phyloP scores from a whole-genome alignment of 2,113 vertebrate species.

The Nesogale talazaci region DNA sequence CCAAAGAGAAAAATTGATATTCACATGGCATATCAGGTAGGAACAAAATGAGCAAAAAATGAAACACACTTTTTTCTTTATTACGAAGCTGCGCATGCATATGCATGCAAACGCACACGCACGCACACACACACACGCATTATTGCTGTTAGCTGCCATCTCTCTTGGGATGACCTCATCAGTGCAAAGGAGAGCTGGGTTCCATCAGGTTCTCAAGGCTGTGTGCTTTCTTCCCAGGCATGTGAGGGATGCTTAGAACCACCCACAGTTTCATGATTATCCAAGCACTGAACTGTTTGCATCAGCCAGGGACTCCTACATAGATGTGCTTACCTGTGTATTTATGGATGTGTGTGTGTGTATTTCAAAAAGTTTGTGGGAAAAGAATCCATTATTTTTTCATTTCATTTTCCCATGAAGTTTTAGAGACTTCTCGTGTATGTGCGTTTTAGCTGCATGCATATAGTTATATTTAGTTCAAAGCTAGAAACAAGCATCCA shows the following conservation, averaged over 20 bases:
- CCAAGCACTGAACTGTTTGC: background rate
- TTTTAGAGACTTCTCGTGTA: too few relatives aligned
- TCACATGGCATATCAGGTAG: background rate
- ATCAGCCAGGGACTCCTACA: background rate
- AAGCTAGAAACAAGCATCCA: background rate
- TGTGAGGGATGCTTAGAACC: background rate
- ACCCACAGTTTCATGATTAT: background rate
- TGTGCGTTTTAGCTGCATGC: too few relatives aligned
- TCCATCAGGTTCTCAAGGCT: background rate
- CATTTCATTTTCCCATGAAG: too few relatives aligned
- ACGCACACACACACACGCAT: background rate
- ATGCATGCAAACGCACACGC: background rate
- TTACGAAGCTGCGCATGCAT: background rate
- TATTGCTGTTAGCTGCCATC: background rate
- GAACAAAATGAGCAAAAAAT: background rate
- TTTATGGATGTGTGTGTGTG: background rate
- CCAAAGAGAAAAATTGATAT: background rate
- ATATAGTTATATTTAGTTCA: background rate
- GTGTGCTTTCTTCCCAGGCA: background rate
- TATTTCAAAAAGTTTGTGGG: background rate
- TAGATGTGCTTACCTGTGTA: fast-evolving
- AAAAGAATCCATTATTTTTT: too few relatives aligned
- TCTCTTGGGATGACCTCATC: background rate
- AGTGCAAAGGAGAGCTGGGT: background rate
- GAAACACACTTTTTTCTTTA: background rate